These are phyloP conservation scores for Mellilla xanthometata DNA, from an alignment of 2,888 invertebrate species.

Conservation along the genomic window DNA sequence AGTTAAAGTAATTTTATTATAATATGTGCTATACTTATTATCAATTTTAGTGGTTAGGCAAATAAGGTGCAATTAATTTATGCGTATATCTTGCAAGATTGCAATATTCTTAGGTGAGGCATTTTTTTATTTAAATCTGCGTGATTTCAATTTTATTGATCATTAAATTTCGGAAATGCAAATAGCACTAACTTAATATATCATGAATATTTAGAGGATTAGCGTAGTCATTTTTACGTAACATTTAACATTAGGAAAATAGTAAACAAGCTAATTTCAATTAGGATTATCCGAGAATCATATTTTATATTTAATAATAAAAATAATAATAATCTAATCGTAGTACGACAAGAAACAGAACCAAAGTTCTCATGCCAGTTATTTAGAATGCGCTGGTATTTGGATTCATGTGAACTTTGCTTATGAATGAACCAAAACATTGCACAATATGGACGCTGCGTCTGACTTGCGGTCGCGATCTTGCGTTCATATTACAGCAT, in stretches of 20 bases:
- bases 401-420: slow-evolving; percentile 28
- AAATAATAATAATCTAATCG: neutral
- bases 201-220: neutral
- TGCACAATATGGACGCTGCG: slow-evolving; percentile 29
- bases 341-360: neutral
- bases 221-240: neutral
- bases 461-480: slow-evolving; percentile 27
- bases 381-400: slow-evolving; percentile 12
- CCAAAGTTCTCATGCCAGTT: slow-evolving; percentile 13
- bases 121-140: no score
- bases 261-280: no score
- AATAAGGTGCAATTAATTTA: no score
- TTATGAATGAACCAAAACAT: slow-evolving; percentile 33
- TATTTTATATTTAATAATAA: no score
- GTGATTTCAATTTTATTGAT: neutral
- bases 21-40: no score
- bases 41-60: no score
- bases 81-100: no score
- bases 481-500: slow-evolving; percentile 24
- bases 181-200: neutral
- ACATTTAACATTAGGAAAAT: no score
- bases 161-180: slow-evolving; percentile 3
- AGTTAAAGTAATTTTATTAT: no score
- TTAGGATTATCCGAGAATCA: no score
- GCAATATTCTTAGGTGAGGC: no score